phyloP scores from a whole-genome alignment of 2,888 invertebrate genomes.

The Argyresthia goedartella region DNA sequence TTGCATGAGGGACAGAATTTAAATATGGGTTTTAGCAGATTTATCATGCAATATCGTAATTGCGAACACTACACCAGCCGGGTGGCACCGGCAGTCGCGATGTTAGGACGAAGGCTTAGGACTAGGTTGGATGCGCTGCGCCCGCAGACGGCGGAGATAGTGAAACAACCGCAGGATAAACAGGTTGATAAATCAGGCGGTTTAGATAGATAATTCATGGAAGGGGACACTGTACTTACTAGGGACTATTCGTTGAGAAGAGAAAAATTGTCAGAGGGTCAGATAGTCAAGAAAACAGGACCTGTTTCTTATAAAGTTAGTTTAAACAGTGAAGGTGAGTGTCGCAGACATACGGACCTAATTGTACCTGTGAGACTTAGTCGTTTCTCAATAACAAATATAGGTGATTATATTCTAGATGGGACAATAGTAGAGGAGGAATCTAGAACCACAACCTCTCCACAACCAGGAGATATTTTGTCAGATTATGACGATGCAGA shows the following conservation, averaged over 20 bases:
- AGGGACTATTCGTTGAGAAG: neutral
- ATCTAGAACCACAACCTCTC: too few relatives aligned
- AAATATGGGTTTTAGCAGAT: conserved; percentile 9
- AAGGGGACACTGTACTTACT: neutral
- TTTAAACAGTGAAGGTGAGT: neutral
- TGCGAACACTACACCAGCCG: conserved; percentile 13
- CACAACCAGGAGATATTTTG: neutral
- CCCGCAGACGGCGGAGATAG: conserved; percentile 1
- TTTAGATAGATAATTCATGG: neutral
- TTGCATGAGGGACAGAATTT: conserved; percentile 8
- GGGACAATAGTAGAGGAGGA: too few relatives aligned
- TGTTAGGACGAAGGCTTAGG: conserved; percentile 6
- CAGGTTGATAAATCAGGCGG: neutral
- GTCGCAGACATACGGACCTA: neutral
- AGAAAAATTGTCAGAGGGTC: neutral
- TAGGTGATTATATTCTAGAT: too few relatives aligned
- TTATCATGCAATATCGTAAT: conserved; percentile 14
- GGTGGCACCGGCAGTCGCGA: conserved; percentile 12
- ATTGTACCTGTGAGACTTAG: neutral
- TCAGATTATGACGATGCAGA: too few relatives aligned
- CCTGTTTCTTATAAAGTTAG: neutral
- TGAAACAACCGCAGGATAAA: neutral
- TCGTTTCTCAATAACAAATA: too few relatives aligned
- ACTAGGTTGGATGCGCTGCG: conserved; percentile 6
- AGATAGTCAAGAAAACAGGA: neutral